Conservation (phyloP, 2,888 invertebrate genomes). For the Idaea dimidiata region DNA sequence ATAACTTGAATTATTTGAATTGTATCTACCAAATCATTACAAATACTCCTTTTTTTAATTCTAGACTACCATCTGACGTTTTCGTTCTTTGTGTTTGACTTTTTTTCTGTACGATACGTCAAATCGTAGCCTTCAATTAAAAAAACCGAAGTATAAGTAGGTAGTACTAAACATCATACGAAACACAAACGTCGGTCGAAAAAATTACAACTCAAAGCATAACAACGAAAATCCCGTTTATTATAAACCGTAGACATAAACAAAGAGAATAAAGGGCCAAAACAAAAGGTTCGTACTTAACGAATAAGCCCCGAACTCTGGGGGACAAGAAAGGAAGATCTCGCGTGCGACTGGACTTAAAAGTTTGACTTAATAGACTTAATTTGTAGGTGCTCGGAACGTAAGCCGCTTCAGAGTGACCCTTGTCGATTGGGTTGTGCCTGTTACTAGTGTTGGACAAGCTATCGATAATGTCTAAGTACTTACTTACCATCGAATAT, state of each 20-base stretch:
- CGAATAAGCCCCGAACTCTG: conserved; percentile 73
- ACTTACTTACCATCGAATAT: background rate
- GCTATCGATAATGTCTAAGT: background rate
- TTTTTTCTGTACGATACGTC: no score
- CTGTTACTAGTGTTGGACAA: conserved; percentile 11
- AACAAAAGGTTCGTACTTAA: conserved; percentile 73
- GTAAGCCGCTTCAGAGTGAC: conserved; percentile 73
- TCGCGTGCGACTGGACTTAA: conserved; percentile 74
- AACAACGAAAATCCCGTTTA: conserved; percentile 53
- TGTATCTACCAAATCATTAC: no score
- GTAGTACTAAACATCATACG: background rate
- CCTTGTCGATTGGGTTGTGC: conserved; percentile 53
- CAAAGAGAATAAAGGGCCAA: conserved; percentile 60
- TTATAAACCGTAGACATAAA: conserved; percentile 53
- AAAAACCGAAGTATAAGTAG: no score
- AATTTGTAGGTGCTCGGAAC: conserved; percentile 70
- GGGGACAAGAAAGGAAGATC: conserved; percentile 75
- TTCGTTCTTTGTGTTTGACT: no score
- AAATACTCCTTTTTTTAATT: no score
- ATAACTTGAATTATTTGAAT: no score
- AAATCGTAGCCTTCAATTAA: no score
- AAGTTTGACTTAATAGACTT: conserved; percentile 79
- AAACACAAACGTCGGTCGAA: background rate
- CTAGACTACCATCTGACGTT: no score
- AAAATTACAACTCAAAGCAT: conserved; percentile 24